Base-by-base conservation (phyloP, 2,888 invertebrate genomes). In the Catotricha subobsoleta region DNA sequence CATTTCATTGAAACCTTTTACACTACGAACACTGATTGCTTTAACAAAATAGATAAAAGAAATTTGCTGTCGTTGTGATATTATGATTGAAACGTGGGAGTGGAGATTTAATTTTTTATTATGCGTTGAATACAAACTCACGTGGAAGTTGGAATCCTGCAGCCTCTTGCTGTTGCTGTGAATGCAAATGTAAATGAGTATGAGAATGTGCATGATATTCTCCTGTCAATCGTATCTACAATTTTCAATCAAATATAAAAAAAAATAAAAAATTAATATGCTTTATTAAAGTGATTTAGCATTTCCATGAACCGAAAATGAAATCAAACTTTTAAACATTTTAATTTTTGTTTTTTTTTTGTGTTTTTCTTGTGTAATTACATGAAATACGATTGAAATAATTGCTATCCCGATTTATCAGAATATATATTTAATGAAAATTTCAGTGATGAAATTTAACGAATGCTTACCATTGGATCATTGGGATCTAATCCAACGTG, bases 121-220 rank as follows among this genome's bases (percentile, higher is more conserved):
- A n/a, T n/a, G n/a, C n/a, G n/a, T n/a, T 53, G 48, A 60, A 63
- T 63, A 63, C 63, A 64, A 63, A 63, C 63, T 64, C 63, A 71
- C 70, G 70, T 64, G 70, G 69, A 53, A 71, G 59, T 51, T 69
- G 71, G 57, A 70, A 69, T 55, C 69, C 68, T 49, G 69, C 67
- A 38, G 72, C 70, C 61, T 80, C 81, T 63, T 78, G 80, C 63
- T 79, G 80, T 61, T 69, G 69, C 63, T 68, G 70, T 54, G 87
- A 82, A 68, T 90, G 88, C 57, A 88, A 82, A 64, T 86, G 86
- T 50, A 84, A 83, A 67, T 87, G 86, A 53, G 86, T 84, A 64
- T 88, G 88, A 51, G 87, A 84, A 67, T 90, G 88, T 56, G 86
- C 84, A 66, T 88, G 88, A 67, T 83, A 86, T 67, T 86, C 86